Conservation (phyloP, 2,113 vertebrate genomes). For the Spea bombifrons region DNA sequence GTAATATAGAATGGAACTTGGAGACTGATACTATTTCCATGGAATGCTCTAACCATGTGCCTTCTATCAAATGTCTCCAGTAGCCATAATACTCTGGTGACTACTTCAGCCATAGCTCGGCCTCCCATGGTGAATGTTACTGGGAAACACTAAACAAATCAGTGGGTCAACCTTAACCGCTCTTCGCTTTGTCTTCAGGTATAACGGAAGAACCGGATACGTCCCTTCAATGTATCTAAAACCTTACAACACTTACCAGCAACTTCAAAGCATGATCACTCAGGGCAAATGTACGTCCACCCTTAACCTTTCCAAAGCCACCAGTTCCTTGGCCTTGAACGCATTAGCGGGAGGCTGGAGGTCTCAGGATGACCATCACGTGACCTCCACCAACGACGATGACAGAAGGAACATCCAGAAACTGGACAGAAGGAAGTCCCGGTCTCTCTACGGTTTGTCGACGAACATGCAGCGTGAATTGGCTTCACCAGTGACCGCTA, state of each 20-base stretch:
- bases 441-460: constrained; percentile 12
- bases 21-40: no score
- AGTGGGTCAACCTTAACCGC: no score
- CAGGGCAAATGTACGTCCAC: constrained; percentile 56
- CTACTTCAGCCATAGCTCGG: no score
- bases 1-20: no score
- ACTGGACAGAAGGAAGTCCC: background rate
- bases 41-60: no score
- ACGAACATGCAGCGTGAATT: background rate
- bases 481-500: background rate
- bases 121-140: no score
- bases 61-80: no score
- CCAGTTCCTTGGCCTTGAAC: background rate
- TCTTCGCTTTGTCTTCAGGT: constrained; percentile 60
- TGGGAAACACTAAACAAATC: no score
- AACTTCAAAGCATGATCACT: constrained; percentile 57
- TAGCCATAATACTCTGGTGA: no score
- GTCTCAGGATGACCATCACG: background rate
- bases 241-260: constrained; percentile 71
- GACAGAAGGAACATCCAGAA: background rate
- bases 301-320: constrained; percentile 55
- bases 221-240: constrained; percentile 80
- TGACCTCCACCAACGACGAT: no score
- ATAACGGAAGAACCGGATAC: constrained; percentile 67
- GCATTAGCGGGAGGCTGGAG: background rate